Conservation (phyloP, 1,140 invertebrate genomes). For the Magallana angulata region DNA sequence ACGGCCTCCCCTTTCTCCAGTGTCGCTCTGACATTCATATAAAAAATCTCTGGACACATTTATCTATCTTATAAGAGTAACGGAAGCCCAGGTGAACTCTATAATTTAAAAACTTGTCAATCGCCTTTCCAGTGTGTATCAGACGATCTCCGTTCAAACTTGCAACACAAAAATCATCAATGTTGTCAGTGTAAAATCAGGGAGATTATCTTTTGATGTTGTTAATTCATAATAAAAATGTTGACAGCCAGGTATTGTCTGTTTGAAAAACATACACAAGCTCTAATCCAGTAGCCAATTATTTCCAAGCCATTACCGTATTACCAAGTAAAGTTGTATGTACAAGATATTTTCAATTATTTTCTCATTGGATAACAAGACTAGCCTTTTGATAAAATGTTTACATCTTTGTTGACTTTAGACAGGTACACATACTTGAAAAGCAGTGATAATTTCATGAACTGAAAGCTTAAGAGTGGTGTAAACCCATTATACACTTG, state of each 20-base stretch:
- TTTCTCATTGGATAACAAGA: not conserved
- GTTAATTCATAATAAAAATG: conserved; percentile 31
- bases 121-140: not conserved
- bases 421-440: conserved; percentile 12
- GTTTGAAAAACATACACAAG: conserved; percentile 30
- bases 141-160: too few species aligned
- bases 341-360: not conserved
- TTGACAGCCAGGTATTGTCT: conserved; percentile 1
- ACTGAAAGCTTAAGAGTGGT: not conserved
- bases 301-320: conserved; percentile 19
- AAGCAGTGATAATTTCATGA: not conserved
- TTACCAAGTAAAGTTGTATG: conserved; percentile 14
- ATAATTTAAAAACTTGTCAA: conserved; percentile 19
- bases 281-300: not conserved
- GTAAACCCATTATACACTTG: not conserved
- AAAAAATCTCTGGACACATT: conserved; percentile 9
- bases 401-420: conserved; percentile 27
- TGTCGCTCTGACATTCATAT: not conserved
- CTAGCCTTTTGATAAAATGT: not conserved
- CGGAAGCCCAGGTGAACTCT: conserved; percentile 6
- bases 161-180: not conserved
- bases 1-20: not conserved
- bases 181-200: conserved; percentile 21
- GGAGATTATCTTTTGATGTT: conserved; percentile 22
- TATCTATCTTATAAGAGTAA: not conserved